These are phyloP conservation scores for Lutjanus erythropterus DNA, from an alignment of 2,113 vertebrate species.

Conservation along the genomic window DNA sequence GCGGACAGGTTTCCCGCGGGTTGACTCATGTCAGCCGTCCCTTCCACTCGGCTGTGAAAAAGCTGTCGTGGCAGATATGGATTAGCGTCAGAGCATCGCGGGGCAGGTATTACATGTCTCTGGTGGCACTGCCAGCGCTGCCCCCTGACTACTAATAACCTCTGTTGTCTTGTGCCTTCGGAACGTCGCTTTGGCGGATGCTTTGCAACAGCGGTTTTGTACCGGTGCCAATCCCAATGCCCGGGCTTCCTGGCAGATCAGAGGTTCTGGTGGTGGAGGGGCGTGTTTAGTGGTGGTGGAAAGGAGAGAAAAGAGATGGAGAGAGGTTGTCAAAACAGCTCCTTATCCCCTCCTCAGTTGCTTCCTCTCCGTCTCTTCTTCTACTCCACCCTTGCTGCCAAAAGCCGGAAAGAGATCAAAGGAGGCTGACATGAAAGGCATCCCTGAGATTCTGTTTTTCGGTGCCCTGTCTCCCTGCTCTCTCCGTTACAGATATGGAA, in stretches of 20 bases:
- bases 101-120: slow-evolving; percentile 64
- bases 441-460: slow-evolving; percentile 66
- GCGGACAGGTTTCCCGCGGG: slow-evolving; percentile 47
- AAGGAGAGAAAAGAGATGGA: slow-evolving; percentile 16
- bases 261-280: slow-evolving; percentile 42
- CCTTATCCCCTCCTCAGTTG: slow-evolving; percentile 54
- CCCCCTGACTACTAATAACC: slow-evolving; percentile 63
- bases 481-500: slow-evolving; percentile 73
- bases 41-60: slow-evolving; percentile 62
- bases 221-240: slow-evolving; percentile 58
- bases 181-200: not conserved
- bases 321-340: slow-evolving; percentile 74
- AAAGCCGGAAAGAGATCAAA: slow-evolving; percentile 81
- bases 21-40: slow-evolving; percentile 64
- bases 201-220: slow-evolving; percentile 58
- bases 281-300: slow-evolving; percentile 33
- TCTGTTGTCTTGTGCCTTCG: slow-evolving; percentile 48
- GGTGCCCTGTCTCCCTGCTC: slow-evolving; percentile 56
- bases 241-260: slow-evolving; percentile 59
- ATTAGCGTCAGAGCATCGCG: slow-evolving; percentile 63
- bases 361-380: slow-evolving; percentile 60
- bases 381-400: slow-evolving; percentile 68
- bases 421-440: slow-evolving; percentile 81
- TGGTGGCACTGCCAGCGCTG: slow-evolving; percentile 37
- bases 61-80: slow-evolving; percentile 60